Evolutionary conservation across 2,888 invertebrate genomes (phyloP), one percentile per base, ranked within the genome.

Genomic region (Trimorus sp.): DNA sequence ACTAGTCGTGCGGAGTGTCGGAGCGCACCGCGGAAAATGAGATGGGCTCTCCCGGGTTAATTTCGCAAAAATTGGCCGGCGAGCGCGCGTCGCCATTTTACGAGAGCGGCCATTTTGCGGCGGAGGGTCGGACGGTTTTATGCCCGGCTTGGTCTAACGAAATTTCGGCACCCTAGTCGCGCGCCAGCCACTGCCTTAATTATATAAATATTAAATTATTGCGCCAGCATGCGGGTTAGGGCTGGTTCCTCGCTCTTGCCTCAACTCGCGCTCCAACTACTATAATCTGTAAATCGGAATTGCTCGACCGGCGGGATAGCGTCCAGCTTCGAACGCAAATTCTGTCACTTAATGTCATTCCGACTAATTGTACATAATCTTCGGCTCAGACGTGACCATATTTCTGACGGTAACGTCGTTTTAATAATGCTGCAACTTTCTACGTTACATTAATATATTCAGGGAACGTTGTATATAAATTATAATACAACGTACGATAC

Each of bases 161-260:
- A 89, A 89, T 90, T 90, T 87, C 84, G 70, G 74, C 83, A 83
- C 86, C 88, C 89, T 85, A 54, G 85, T 78, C 70, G 71, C 83
- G 78, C 84, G 71, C 82, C 87, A 86, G 86, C 86, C 86, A 83
- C 86, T 85, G 86, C 84, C 86, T 89, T 90, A 90, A 91, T 91
- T 89, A 88, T 89, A 90, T 89, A 90, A 91, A 91, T 90, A 91
- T 91, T 90, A 87, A 87, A 88, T 90, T 90, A 89, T 87, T 84
- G 85, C 86, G 84, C 84, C 86, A 84, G 85, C 81, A 83, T 86
- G 84, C 85, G 84, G 82, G 84, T 79, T 81, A 62, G 76, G 78
- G 75, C 48, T 54, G 56, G 63, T 68, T 70, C 56, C 69, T 78
- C 73, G 68, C 68, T 56, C 58, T 42, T 62, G 56, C 49, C 54